These are phyloP conservation scores for Nanorana parkeri DNA, from an alignment of 2,113 vertebrate genomes.

Conservation along the genomic window DNA sequence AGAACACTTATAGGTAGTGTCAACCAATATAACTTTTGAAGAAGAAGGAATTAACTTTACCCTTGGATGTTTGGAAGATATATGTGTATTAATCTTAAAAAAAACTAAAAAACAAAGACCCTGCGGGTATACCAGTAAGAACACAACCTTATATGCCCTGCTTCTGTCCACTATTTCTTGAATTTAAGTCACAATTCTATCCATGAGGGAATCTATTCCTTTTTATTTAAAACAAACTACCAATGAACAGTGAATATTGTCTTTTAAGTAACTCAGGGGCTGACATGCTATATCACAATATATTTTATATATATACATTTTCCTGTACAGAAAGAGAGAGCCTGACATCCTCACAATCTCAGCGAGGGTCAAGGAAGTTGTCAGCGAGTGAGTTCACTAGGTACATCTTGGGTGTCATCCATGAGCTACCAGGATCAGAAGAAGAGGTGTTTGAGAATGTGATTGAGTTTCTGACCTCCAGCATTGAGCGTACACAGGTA, in stretches of 20 bases:
- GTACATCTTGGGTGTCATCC: constrained; percentile 71
- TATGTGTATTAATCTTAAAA: too few species aligned
- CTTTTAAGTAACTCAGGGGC: background rate
- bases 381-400: constrained; percentile 68
- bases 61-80: too few species aligned
- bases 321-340: constrained; percentile 46
- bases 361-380: constrained; percentile 63
- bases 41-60: too few species aligned
- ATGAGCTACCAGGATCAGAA: constrained; percentile 65
- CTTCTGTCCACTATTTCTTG: background rate
- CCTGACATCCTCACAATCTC: constrained; percentile 58
- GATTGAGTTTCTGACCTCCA: constrained; percentile 70
- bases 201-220: background rate
- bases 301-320: background rate
- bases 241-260: too few species aligned
- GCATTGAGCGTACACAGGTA: constrained; percentile 49
- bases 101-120: too few species aligned
- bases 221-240: too few species aligned
- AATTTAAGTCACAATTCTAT: background rate
- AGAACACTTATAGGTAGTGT: too few species aligned
- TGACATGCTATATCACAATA: background rate
- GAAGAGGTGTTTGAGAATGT: constrained; percentile 67
- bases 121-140: background rate
- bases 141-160: background rate
- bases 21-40: too few species aligned